Base-by-base conservation (phyloP, 2,113 vertebrate species). In the Prunella fulvescens region DNA sequence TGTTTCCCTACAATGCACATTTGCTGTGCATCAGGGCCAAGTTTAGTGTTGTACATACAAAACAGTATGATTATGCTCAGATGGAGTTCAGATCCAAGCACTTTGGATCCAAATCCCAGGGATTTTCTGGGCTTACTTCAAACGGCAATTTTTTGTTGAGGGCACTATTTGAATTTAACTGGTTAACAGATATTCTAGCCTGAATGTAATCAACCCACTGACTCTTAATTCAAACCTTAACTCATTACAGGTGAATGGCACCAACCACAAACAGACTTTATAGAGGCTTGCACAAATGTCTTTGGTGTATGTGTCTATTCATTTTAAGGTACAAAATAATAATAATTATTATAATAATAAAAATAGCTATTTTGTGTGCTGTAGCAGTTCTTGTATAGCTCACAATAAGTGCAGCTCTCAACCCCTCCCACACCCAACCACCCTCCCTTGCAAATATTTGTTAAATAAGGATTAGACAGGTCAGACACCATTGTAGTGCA, bases 401-500 rank as follows among this genome's bases (percentile, higher is more conserved):
- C 98, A 97, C 97, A 98, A 97, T 98, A 99, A 99, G 98, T 99
- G 98, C 98, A 98, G 98, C 98, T 98, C 97, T 98, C 96, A 96
- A 97, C 77, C 97, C 97, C 97, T 97, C 96, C 96, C 97, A 96
- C 92, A 91, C 97, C 98, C 97, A 97, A 96, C 97, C 97, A 97
- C 96, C 97, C 96, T 97, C 97, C 98, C 97, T 97, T 98, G 97
- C 98, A 98, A 98, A 98, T 98, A 98, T 98, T 98, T 98, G 98
- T 98, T 98, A 98, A 98, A 98, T 98, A 98, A 98, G 97, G 98
- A 98, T 98, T 98, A 98, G 97, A 98, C 98, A 98, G 98, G 98
- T 98, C 97, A 98, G 98, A 98, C 98, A 98, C 98, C 97, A 97
- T 98, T 98, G 98, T 99, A 99, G 99, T 99, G 99, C 99, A 99